These are phyloP conservation scores for Desmodus rotundus DNA, from an alignment of 2,113 vertebrate species.

Conservation along the genomic window DNA sequence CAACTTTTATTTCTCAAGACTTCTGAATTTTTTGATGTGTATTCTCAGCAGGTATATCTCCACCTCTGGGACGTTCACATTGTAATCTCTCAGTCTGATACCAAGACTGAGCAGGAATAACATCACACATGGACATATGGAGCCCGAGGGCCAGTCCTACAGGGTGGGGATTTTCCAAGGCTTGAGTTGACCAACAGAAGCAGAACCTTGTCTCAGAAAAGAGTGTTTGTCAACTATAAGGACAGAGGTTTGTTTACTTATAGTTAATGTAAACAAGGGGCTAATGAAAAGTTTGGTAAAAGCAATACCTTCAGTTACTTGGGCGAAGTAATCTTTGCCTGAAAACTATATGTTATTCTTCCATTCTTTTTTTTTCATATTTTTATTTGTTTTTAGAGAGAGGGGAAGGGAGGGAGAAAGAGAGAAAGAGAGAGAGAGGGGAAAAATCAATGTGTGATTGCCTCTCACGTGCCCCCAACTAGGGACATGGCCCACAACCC, in stretches of 20 bases:
- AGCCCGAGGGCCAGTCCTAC: not conserved
- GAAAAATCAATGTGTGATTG: no score
- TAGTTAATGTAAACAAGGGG: not conserved
- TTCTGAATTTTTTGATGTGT: not conserved
- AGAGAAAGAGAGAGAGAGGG: no score
- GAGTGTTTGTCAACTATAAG: not conserved
- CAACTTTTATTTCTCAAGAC: not conserved
- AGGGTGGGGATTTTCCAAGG: not conserved
- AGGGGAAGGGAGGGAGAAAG: no score
- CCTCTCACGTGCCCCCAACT: no score
- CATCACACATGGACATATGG: accelerated
- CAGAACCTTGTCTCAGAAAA: not conserved
- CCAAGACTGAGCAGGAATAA: not conserved
- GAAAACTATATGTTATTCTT: not conserved
- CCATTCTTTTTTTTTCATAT: not conserved
- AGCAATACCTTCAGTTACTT: not conserved
- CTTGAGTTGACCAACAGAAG: not conserved
- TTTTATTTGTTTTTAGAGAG: no score
- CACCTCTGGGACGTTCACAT: not conserved
- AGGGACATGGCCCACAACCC: no score
- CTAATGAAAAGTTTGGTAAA: not conserved
- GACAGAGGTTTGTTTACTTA: not conserved
- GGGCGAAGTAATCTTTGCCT: not conserved
- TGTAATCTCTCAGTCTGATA: not conserved
- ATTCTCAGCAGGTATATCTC: not conserved